These are phyloP conservation scores for Hemicentrotus pulcherrimus DNA, from an alignment of 35 echinoderm and acorn worm species.

Conservation along the genomic window DNA sequence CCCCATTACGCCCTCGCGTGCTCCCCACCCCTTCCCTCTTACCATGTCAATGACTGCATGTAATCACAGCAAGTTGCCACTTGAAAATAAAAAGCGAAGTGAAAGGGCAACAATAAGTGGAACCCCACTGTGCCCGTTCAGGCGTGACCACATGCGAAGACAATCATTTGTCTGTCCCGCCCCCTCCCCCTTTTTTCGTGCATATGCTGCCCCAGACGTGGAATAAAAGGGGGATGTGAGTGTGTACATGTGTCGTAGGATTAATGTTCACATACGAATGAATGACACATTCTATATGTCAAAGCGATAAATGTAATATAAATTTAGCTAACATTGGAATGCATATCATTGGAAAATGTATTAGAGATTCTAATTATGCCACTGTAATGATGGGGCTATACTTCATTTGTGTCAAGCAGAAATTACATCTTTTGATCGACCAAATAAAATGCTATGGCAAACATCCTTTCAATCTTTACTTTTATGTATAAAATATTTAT, in stretches of 20 bases:
- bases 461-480: not conserved
- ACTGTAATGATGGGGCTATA: not conserved
- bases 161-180: not conserved
- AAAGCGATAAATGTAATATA: too few relatives aligned
- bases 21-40: not conserved
- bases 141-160: not conserved
- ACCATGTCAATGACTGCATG: not conserved
- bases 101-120: not conserved
- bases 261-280: not conserved
- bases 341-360: not conserved
- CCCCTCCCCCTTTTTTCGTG: not conserved
- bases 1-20: not conserved
- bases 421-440: not conserved
- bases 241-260: not conserved
- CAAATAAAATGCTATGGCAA: not conserved
- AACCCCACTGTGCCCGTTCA: not conserved
- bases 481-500: not conserved
- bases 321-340: not conserved
- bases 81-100: not conserved
- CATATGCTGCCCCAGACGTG: not conserved
- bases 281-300: not conserved
- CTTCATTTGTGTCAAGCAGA: not conserved
- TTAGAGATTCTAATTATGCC: not conserved
- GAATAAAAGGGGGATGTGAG: not conserved
- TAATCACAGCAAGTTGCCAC: constrained; percentile 1